Base-by-base conservation (phyloP, 2,888 invertebrate species). In the Dioctria linearis region DNA sequence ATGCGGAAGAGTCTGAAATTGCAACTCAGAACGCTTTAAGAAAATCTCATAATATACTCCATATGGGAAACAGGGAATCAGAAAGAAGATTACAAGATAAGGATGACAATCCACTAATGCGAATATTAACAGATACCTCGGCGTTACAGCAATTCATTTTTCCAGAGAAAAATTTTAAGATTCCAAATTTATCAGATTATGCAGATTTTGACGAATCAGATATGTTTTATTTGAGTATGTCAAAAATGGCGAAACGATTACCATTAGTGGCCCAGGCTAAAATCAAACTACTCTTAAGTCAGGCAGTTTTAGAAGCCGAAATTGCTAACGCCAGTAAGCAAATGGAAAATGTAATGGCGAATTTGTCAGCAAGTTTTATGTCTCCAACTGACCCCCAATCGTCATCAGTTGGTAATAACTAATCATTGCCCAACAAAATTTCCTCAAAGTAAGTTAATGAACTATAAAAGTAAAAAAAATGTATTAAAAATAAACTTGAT, bases 171-270 rank as follows among this genome's bases (percentile, higher is more conserved):
- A 25, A 49, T 49, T 37, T 51, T 51, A 69, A 39, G 3, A 39
- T 49, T 5, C 49, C 49, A 37, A 69, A 37, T 11, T 49, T 49
- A 69, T 42, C 39, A 37, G 42, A 13, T 57, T 73, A 57, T 42
- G 42, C 57, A 5, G 59, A 73, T 49, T 9, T 73, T 6, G 73
- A 73, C 59, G 73, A 73, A 6, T 73, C 73, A 9, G 73, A 73
- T 51, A 57, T 73, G 59, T 73, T 73, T 25, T 73, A 73, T 42
- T 40, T 73, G 42, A 73, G 73, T 57, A 73, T 73, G 73, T 73
- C 73, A 9, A 54, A 59, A 51, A 73, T 73, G 59, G 73, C 73
- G 25, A 73, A 73, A 13, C 73, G 59, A 0, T 42, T 73, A 13
- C 73, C 73, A 5, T 25, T 57, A 25, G 57, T 73, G 9, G 11